Percentiles rank a stretch among this genome's conserved stretches.
Conservation (phyloP, 2,888 invertebrate genomes). For the Eristalis pertinax region DNA sequence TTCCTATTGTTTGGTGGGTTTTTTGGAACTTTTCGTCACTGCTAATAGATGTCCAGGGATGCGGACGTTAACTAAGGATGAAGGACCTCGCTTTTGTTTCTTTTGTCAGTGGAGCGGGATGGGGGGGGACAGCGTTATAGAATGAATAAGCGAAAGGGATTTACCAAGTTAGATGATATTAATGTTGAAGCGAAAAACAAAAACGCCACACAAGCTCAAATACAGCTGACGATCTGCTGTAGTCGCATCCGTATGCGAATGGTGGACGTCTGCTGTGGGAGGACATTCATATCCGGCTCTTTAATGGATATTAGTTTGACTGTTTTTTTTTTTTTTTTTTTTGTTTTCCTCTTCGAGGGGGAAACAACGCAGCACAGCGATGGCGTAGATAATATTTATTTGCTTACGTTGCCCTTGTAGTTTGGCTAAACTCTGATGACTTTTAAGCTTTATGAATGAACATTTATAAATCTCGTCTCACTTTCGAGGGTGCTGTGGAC, state of each 20-base stretch:
- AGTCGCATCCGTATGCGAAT: not conserved
- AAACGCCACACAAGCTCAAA: not conserved
- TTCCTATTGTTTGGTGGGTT: slow-evolving; percentile 31
- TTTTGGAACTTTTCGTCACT: slow-evolving; percentile 49
- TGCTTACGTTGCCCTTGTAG: not conserved
- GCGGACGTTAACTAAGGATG: not conserved
- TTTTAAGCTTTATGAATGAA: not conserved
- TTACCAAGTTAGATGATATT: slow-evolving; percentile 10
- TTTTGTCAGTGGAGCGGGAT: not conserved
- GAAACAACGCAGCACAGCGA: not conserved
- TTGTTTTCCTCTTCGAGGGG: not conserved
- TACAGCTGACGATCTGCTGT: not conserved
- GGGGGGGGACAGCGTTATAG: slow-evolving; percentile 4
- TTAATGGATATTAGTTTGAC: slow-evolving; percentile 15
- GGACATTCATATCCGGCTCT: not conserved
- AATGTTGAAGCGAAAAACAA: slow-evolving; percentile 10
- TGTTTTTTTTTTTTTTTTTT: not conserved
- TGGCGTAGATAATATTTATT: not conserved
- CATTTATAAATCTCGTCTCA: not conserved
- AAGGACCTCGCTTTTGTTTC: slow-evolving; percentile 6
- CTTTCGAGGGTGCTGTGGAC: not conserved
- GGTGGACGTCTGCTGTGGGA: not conserved
- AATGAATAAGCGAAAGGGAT: slow-evolving; percentile 39
- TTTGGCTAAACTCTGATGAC: not conserved
- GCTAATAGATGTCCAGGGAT: slow-evolving; percentile 50